phyloP scores from a whole-genome alignment of 2,113 vertebrate genomes.

The Catharus minimus region DNA sequence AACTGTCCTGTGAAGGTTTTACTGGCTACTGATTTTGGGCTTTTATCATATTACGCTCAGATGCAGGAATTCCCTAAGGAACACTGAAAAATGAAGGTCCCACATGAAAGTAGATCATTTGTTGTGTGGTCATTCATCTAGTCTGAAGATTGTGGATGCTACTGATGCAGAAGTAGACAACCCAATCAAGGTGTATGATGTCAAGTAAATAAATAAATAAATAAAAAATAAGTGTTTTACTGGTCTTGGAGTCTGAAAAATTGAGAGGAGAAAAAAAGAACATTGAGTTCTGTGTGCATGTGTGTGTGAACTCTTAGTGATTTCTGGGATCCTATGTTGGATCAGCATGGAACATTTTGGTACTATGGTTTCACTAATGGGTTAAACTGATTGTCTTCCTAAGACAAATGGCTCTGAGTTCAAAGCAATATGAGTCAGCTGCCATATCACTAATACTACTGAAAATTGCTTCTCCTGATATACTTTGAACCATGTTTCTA shows the following conservation, averaged over 20 bases:
- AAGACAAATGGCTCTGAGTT: not conserved
- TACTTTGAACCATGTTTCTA: not conserved
- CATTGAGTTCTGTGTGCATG: not conserved
- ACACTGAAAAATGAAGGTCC: not conserved
- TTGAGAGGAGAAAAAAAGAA: fast-evolving
- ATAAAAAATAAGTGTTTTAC: not conserved
- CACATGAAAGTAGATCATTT: not conserved
- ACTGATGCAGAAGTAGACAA: not conserved
- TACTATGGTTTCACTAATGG: not conserved
- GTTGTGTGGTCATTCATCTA: not conserved
- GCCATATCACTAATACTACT: not conserved
- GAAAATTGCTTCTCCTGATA: not conserved
- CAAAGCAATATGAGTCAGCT: not conserved
- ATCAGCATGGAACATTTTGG: not conserved
- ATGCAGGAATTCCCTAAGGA: not conserved
- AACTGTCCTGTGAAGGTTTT: not conserved
- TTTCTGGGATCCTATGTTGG: not conserved
- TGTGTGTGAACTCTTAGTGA: not conserved
- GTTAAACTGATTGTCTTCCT: not conserved
- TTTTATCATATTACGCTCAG: not conserved
- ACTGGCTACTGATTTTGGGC: not conserved
- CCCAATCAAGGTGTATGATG: not conserved
- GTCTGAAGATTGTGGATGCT: not conserved
- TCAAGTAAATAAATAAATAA: no score
- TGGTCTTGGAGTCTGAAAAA: not conserved